A percentile compares a stretch with the other conserved stretches of the same genome.
Evolutionary conservation across 2,113 vertebrate genomes (phyloP).

Genomic region (Cyphomyrus discorhynchus): DNA sequence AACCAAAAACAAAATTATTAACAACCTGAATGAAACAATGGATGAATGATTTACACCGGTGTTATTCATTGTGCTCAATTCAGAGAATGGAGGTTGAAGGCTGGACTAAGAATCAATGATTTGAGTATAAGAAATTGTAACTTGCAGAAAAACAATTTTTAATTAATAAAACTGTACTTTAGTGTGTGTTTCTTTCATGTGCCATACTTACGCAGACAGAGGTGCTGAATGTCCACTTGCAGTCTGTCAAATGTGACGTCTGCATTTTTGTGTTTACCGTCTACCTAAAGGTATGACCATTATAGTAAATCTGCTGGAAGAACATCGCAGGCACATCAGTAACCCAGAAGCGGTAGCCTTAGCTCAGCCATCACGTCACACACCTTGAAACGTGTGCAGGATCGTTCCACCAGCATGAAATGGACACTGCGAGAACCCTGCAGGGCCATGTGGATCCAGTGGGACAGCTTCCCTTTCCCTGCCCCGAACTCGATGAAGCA

Average conservation of each 20-base stretch:
- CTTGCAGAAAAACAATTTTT: neutral
- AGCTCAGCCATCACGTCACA: neutral
- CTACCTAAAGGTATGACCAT: constrained; percentile 65
- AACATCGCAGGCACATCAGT: neutral
- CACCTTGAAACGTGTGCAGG: constrained; percentile 88
- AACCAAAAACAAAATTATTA: constrained; percentile 8
- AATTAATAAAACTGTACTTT: neutral
- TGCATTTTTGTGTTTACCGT: constrained; percentile 78
- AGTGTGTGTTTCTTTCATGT: neutral
- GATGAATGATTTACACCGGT: neutral
- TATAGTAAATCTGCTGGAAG: neutral
- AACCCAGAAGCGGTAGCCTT: neutral
- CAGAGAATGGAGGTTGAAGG: neutral
- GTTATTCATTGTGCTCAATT: neutral
- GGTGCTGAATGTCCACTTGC: constrained; percentile 91
- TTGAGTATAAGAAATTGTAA: neutral
- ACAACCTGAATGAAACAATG: neutral
- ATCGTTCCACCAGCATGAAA: constrained; percentile 87
- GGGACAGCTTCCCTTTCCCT: constrained; percentile 88
- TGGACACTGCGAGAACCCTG: constrained; percentile 64
- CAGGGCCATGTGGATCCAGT: constrained; percentile 85
- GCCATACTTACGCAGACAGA: constrained; percentile 77
- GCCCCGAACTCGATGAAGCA: constrained; percentile 95
- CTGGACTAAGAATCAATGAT: neutral
- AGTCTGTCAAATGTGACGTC: constrained; percentile 78